phyloP scores from a whole-genome alignment of 2,113 vertebrate genomes.

The Pristiophorus japonicus region DNA sequence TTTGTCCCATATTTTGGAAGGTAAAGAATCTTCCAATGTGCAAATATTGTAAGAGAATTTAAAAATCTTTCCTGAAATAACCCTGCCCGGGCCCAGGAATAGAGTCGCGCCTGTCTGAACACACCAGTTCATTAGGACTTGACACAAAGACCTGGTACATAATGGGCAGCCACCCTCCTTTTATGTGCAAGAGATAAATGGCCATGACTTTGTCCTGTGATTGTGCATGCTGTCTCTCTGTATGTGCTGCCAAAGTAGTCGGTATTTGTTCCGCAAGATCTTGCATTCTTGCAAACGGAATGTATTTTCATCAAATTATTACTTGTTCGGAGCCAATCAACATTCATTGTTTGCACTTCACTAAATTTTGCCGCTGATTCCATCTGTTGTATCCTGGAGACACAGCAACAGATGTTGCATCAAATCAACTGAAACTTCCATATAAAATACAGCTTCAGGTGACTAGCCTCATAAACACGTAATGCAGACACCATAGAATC shows the following conservation, averaged over 20 bases:
- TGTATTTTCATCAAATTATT: not conserved
- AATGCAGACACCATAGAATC: not conserved
- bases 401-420: not conserved
- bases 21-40: not conserved
- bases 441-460: not conserved
- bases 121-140: not conserved
- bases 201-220: not conserved
- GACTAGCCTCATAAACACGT: not conserved
- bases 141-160: not conserved
- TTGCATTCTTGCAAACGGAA: not conserved
- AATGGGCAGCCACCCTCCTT: not conserved
- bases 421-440: not conserved
- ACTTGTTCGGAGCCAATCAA: not conserved
- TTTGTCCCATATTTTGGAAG: not conserved
- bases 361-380: not conserved
- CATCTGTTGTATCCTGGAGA: not conserved
- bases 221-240: not conserved
- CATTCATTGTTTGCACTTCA: not conserved
- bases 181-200: not conserved
- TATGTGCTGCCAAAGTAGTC: not conserved
- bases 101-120: not conserved
- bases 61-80: not conserved
- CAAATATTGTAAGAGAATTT: not conserved
- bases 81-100: not conserved
- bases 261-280: no score